Evolutionary conservation across 2,113 vertebrate species (phyloP), one percentile per base, ranked within the genome.

Genomic region (Indicator maculatus): DNA sequence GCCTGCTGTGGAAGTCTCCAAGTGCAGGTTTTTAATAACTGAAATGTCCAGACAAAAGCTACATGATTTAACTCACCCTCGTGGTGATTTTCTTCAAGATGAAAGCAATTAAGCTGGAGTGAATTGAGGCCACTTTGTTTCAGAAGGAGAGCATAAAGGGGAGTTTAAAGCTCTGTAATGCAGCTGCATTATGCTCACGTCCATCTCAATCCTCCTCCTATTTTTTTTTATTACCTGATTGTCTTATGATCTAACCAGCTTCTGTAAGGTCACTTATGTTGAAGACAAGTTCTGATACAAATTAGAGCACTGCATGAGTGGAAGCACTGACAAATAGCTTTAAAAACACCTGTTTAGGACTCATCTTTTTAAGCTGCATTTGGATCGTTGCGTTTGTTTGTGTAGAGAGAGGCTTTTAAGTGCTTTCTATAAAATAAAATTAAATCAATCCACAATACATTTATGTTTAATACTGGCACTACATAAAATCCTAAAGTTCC

Each of bases 91-190:
- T 76, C 85, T 83, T 82, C 85, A 93, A 88, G 92, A 83, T 93
- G 88, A 91, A 96, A 90, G 93, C 92, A 93, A 94, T 96, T 92
- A 94, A 86, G 61, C 65, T 53, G 15, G 21, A 83, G 83, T 58
- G 56, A 94, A 90, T 90, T 86, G 92, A 92, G 83, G 90, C 83
- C 70, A 61, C 86, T 95, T 86, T 90, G 58, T 75, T 95, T 75
- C 88, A 88, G 65, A 90, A 86, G 33, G 31, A 92, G 95, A 91
- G 81, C 88, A 83, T 81, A 90, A 93, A 94, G 93, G 88, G 73
- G 73, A 92, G 18, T 92, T 92, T 86, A 88, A 93, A 61, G 47
- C 47, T 74, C 33, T 55, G 4, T 91, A 90, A 93, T 88, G 56
- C 83, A 66, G 6, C n/a, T 70, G 45, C 88, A 70, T 93, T 85